Evolutionary conservation across 2,113 vertebrate species (phyloP).

Genomic region (Myiozetetes cayanensis): DNA sequence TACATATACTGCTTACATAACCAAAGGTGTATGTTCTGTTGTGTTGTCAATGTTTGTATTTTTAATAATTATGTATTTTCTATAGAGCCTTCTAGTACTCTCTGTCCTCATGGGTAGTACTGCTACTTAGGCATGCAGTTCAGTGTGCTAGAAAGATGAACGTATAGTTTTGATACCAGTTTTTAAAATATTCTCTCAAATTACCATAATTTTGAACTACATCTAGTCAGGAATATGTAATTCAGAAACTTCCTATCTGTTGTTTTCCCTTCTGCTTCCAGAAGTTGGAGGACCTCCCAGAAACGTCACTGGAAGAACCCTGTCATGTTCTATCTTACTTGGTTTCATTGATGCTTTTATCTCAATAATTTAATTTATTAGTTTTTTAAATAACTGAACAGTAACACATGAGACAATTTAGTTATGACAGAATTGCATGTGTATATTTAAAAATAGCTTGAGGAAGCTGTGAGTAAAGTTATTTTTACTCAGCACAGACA

Average conservation of each 20-base stretch:
- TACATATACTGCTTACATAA: not conserved
- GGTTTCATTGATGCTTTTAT: not conserved
- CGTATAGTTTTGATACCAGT: not conserved
- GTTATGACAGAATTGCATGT: not conserved
- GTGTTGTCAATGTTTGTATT: not conserved
- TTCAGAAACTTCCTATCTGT: not conserved
- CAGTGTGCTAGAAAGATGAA: not conserved
- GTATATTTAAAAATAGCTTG: conserved; percentile 42
- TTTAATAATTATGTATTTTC: not conserved
- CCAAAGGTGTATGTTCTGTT: not conserved
- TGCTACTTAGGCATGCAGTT: not conserved
- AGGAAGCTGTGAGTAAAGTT: conserved; percentile 47
- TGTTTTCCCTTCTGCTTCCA: not conserved
- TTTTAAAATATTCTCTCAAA: not conserved
- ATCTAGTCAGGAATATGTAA: not conserved
- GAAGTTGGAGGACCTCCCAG: conserved; percentile 2
- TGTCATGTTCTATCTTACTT: not conserved
- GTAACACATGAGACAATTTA: not conserved
- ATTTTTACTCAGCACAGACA: conserved; percentile 31
- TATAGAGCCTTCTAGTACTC: not conserved
- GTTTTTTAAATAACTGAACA: not conserved
- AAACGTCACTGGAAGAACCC: not conserved
- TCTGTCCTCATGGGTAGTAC: not conserved
- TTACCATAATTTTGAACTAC: not conserved
- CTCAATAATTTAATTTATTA: not conserved